phyloP scores from a whole-genome alignment of 2,797 vertebrate genomes.

The Typhlichthys eigenmanni region DNA sequence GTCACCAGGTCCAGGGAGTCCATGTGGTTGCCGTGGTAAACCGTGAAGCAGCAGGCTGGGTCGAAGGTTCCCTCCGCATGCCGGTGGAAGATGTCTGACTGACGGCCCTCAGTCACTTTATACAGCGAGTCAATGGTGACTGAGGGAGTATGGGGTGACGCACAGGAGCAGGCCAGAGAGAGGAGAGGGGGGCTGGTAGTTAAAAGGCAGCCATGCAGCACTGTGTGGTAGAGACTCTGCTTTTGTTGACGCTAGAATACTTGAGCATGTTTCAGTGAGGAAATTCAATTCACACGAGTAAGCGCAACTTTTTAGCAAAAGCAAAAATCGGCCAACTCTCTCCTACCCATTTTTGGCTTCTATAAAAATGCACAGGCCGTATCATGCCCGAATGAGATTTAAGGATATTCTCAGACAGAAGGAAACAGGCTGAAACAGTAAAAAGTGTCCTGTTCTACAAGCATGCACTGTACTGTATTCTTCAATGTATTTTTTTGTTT shows the following conservation, averaged over 20 bases:
- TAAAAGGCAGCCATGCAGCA: background rate
- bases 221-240: too few species aligned
- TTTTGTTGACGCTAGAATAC: too few species aligned
- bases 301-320: background rate
- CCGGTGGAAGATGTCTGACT: slow-evolving; percentile 93
- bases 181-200: background rate
- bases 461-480: slow-evolving; percentile 5
- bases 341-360: background rate
- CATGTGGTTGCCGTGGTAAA: slow-evolving; percentile 98
- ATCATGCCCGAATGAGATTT: slow-evolving; percentile 46
- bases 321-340: background rate
- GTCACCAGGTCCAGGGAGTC: slow-evolving; percentile 94
- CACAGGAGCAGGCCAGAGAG: slow-evolving; percentile 11
- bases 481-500: background rate
- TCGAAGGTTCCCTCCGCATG: slow-evolving; percentile 91
- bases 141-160: slow-evolving; percentile 51
- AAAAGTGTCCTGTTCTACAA: slow-evolving; percentile 18
- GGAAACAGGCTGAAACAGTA: slow-evolving; percentile 24
- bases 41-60: slow-evolving; percentile 92
- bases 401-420: slow-evolving; percentile 20
- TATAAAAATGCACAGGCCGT: slow-evolving; percentile 17
- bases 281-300: too few species aligned
- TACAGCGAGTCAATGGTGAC: slow-evolving; percentile 98
- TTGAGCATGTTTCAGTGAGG: too few species aligned
- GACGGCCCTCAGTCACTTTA: slow-evolving; percentile 93